phyloP scores from a whole-genome alignment of 2,113 vertebrate species.

The Serinus canaria region DNA sequence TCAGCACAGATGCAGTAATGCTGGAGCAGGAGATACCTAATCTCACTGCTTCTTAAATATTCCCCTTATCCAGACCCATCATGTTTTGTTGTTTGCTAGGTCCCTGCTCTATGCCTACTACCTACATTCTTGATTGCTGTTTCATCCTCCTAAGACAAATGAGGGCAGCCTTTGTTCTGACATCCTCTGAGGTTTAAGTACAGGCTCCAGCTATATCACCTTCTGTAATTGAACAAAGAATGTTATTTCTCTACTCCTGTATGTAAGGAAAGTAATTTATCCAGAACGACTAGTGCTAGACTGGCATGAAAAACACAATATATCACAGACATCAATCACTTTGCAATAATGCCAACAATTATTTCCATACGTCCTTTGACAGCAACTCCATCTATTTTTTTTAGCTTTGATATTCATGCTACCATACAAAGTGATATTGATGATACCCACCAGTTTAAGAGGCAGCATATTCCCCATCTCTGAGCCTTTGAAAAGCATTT shows the following conservation, averaged over 20 bases:
- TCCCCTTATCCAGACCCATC: neutral
- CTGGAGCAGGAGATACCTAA: neutral
- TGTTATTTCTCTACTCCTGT: neutral
- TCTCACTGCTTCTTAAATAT: neutral
- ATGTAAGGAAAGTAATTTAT: neutral
- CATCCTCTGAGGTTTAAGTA: neutral
- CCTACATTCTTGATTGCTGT: neutral
- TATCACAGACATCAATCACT: neutral
- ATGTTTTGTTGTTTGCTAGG: neutral
- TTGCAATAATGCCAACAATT: neutral
- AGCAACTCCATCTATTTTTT: neutral
- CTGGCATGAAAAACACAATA: neutral
- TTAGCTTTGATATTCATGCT: neutral
- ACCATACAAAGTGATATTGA: neutral
- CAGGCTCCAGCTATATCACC: neutral
- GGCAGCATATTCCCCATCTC: rapidly evolving
- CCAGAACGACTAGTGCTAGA: neutral
- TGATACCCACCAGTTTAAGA: neutral
- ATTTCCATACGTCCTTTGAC: neutral
- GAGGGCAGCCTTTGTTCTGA: neutral
- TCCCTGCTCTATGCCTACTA: neutral
- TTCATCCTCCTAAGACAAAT: neutral
- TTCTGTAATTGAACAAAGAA: neutral
- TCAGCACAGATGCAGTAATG: neutral
- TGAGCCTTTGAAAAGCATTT: neutral